Conservation (phyloP, 2,113 vertebrate species). For the Antechinus stuartii region DNA sequence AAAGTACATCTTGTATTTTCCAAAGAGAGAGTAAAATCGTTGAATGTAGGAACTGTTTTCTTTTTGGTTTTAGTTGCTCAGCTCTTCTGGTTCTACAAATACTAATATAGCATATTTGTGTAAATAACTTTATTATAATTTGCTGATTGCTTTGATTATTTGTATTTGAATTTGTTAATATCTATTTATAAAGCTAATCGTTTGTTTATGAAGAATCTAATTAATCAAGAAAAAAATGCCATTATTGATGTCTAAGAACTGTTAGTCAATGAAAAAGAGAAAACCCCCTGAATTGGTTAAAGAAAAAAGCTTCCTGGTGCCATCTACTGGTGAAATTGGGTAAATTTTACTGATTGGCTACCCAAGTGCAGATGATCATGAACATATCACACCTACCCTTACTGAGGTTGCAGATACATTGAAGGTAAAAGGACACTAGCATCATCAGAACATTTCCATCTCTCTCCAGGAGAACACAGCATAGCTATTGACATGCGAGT, state of each 20-base stretch:
- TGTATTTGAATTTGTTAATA: not conserved
- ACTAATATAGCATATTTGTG: not conserved
- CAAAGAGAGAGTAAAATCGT: not conserved
- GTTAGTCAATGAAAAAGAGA: not conserved
- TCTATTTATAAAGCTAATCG: not conserved
- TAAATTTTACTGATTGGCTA: not conserved
- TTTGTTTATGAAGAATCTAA: not conserved
- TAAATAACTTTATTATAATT: not conserved
- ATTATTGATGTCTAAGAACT: not conserved
- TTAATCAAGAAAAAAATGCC: not conserved
- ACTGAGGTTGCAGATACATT: not conserved
- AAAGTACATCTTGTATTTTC: not conserved
- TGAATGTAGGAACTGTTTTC: not conserved
- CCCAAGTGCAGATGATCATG: not conserved
- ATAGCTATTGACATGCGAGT: not conserved
- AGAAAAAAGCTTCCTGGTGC: not conserved
- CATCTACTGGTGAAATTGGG: not conserved
- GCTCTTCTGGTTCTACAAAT: not conserved
- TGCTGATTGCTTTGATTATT: not conserved
- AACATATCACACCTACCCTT: not conserved
- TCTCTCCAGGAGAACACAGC: not conserved
- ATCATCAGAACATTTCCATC: not conserved
- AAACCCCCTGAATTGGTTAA: not conserved
- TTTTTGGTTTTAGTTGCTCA: not conserved
- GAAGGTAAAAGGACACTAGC: not conserved